These are phyloP conservation scores for Cyphomyrus discorhynchus DNA, from an alignment of 2,113 vertebrate species.

Conservation along the genomic window DNA sequence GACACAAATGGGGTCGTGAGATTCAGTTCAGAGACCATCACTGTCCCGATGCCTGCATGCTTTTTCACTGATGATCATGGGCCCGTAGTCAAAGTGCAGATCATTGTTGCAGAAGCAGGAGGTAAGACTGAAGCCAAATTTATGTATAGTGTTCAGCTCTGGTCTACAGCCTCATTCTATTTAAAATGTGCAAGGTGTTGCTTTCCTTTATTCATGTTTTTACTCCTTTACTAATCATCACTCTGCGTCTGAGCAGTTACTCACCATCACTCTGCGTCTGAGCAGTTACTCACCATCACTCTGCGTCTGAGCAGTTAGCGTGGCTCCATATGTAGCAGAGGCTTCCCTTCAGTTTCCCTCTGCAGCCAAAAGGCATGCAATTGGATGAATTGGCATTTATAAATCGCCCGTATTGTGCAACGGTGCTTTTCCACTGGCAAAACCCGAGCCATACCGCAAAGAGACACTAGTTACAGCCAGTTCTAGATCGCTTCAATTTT, in stretches of 20 bases:
- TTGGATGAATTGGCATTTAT: background rate
- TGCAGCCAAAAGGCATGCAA: background rate
- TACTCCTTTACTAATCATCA: no score
- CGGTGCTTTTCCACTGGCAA: background rate
- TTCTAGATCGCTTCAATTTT: background rate
- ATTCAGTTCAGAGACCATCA: constrained; percentile 79
- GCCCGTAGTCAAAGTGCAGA: constrained; percentile 83
- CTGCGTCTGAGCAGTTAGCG: background rate
- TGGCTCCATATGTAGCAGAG: background rate
- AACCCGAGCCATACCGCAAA: background rate
- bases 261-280: background rate
- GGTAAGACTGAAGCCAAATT: constrained; percentile 77
- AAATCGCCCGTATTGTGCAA: background rate
- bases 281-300: background rate
- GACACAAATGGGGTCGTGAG: constrained; percentile 70
- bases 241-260: no score
- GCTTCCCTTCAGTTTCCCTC: background rate
- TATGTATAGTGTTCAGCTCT: background rate
- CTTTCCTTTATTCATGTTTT: background rate
- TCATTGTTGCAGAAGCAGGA: constrained; percentile 85
- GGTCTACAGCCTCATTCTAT: background rate
- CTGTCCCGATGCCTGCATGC: constrained; percentile 82
- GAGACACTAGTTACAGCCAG: background rate
- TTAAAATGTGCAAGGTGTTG: background rate
- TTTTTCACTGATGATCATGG: constrained; percentile 90